phyloP scores from a whole-genome alignment of 2,113 vertebrate species.

The Bungarus multicinctus region DNA sequence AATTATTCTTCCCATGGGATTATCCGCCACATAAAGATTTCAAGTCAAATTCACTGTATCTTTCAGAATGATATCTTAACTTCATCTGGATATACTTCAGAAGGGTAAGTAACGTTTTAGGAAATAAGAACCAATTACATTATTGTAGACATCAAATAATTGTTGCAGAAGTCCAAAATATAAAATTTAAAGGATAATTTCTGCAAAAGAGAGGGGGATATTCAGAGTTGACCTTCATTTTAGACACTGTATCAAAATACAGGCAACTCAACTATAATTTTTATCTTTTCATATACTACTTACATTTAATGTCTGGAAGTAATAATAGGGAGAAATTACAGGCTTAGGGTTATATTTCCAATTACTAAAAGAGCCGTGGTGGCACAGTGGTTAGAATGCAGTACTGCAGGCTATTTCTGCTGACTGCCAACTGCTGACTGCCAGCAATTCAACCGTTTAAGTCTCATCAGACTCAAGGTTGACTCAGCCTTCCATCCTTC shows the following conservation, averaged over 20 bases:
- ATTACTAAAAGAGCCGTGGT: too few species aligned
- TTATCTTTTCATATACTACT: neutral
- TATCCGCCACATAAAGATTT: constrained; percentile 59
- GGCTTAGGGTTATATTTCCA: neutral
- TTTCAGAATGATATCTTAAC: constrained; percentile 75
- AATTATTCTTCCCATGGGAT: constrained; percentile 43
- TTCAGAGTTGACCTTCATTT: neutral
- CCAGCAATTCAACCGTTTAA: too few species aligned
- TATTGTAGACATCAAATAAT: neutral
- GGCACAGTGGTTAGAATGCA: too few species aligned
- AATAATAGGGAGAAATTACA: neutral
- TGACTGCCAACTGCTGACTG: too few species aligned
- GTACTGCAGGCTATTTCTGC: too few species aligned
- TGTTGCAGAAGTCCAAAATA: neutral
- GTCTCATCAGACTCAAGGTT: too few species aligned
- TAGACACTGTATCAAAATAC: neutral
- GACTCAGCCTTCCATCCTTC: too few species aligned
- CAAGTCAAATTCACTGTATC: constrained; percentile 73
- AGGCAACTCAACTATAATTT: neutral
- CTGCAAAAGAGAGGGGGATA: neutral
- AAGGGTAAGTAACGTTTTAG: constrained; percentile 66
- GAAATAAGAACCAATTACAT: neutral
- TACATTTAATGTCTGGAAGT: neutral
- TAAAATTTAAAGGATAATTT: neutral
- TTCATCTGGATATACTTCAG: constrained; percentile 74